Evolutionary conservation across 2,888 invertebrate genomes (phyloP).

Genomic region (Leucophenga montana): DNA sequence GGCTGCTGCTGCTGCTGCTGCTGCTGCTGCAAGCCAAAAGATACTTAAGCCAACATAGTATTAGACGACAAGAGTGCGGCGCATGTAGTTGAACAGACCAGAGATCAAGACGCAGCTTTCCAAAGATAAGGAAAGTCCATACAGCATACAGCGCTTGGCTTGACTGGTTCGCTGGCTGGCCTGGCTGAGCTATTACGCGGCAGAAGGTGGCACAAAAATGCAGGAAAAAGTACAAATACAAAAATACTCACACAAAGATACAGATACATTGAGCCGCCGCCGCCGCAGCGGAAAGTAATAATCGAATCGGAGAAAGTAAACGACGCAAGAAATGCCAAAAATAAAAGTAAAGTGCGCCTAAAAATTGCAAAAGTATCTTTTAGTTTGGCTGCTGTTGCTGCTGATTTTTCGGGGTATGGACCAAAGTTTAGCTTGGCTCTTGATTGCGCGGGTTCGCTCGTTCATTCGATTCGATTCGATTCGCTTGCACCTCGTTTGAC

Average conservation of each 20-base stretch:
- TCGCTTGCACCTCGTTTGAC: conserved; percentile 1
- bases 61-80: neutral
- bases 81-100: conserved; percentile 42
- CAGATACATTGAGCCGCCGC: conserved; percentile 9
- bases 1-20: conserved; percentile 23
- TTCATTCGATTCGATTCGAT: too few species aligned
- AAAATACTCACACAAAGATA: conserved; percentile 10
- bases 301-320: conserved; percentile 64
- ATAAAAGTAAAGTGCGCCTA: conserved; percentile 37
- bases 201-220: conserved; percentile 47
- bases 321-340: conserved; percentile 53
- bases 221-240: conserved; percentile 60
- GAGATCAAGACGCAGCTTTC: conserved; percentile 42
- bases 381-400: neutral
- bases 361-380: conserved; percentile 12
- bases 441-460: conserved; percentile 10
- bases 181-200: conserved; percentile 5
- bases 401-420: conserved; percentile 8
- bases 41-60: conserved; percentile 1
- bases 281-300: conserved; percentile 20
- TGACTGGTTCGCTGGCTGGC: conserved; percentile 7
- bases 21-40: neutral
- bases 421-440: neutral
- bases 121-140: conserved; percentile 62
- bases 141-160: conserved; percentile 42